These are phyloP conservation scores for Vanessa atalanta DNA, from an alignment of 1,140 invertebrate genomes.

Conservation along the genomic window DNA sequence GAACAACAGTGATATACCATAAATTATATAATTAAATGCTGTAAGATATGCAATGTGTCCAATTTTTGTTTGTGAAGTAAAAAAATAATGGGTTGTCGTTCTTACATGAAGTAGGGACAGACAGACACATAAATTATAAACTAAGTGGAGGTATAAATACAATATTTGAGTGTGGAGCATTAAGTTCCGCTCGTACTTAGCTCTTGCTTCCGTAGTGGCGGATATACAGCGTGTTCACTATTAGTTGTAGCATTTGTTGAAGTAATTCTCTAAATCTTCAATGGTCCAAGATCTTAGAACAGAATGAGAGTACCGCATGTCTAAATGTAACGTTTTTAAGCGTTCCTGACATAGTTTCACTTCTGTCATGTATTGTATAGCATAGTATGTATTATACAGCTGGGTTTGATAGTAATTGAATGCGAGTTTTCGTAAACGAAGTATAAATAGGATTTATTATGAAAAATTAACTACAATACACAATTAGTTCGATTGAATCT, in stretches of 20 bases:
- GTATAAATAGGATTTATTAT: no score
- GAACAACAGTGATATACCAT: no score
- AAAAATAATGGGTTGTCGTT: constrained; percentile 30
- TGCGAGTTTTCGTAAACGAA: no score
- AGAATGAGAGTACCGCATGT: no score
- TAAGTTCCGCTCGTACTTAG: constrained; percentile 49
- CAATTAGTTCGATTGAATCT: no score
- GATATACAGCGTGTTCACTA: constrained; percentile 35
- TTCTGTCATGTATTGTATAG: no score
- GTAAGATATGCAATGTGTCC: background rate
- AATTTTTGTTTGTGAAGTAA: constrained; percentile 23
- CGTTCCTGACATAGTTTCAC: no score
- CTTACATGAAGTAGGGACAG: constrained; percentile 24
- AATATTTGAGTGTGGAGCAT: constrained; percentile 44
- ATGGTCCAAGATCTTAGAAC: no score
- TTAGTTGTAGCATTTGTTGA: background rate
- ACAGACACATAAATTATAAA: constrained; percentile 41
- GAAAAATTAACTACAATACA: no score
- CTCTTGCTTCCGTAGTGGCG: constrained; percentile 41
- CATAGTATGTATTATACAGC: no score
- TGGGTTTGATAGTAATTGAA: no score
- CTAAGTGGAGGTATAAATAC: constrained; percentile 48
- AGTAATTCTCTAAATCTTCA: background rate
- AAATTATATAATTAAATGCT: background rate
- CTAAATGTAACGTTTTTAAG: no score